A percentile compares a stretch with the other conserved stretches of the same genome.
These are phyloP conservation scores for Euwallacea similis DNA, from an alignment of 1,140 invertebrate genomes.

Conservation along the genomic window DNA sequence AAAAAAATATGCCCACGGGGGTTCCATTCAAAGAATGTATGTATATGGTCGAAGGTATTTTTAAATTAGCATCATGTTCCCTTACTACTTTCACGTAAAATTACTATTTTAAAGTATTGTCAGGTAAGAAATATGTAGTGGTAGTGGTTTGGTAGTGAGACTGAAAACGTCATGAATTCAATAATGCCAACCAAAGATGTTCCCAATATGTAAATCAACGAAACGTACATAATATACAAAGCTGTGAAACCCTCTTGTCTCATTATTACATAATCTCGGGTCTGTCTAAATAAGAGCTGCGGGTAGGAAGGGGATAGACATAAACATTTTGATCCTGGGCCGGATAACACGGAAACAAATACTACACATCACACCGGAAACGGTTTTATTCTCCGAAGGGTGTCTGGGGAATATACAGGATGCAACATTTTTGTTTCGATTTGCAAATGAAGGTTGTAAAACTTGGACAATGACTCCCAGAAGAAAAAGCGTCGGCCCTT, in stretches of 20 bases:
- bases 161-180: too few relatives aligned
- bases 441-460: not conserved
- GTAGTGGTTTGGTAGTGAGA: too few relatives aligned
- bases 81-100: too few relatives aligned
- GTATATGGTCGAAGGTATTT: too few relatives aligned
- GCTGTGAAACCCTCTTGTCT: conserved; percentile 14
- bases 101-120: too few relatives aligned
- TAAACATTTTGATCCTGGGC: conserved; percentile 26
- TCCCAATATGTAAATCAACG: conserved; percentile 17
- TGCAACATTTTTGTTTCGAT: conserved; percentile 1
- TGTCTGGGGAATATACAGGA: conserved; percentile 3
- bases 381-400: conserved; percentile 16
- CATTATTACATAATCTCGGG: conserved; percentile 18
- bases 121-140: too few relatives aligned
- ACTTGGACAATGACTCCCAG: not conserved
- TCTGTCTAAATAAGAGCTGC: conserved; percentile 25
- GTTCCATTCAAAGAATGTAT: too few relatives aligned
- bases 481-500: too few relatives aligned
- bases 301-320: conserved; percentile 28
- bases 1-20: too few relatives aligned
- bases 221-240: not conserved
- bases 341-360: conserved; percentile 31
- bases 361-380: conserved; percentile 24
- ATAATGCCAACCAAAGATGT: too few relatives aligned
- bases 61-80: too few relatives aligned